Conservation (phyloP, 2,888 invertebrate species). For the Rhagonycha lutea region DNA sequence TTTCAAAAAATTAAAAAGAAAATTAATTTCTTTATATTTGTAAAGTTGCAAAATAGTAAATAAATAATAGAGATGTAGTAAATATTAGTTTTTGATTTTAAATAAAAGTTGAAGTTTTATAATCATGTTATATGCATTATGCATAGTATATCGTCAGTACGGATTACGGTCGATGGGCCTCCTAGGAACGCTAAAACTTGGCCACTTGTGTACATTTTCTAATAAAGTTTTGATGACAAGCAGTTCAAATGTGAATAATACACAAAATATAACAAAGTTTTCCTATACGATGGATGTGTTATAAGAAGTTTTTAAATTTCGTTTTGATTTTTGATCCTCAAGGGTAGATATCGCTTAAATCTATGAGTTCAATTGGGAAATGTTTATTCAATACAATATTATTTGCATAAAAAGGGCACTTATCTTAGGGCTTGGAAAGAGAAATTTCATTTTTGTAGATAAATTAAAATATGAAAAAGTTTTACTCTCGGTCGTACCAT, state of each 20-base stretch:
- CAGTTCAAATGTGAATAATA: too few relatives aligned
- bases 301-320: not conserved
- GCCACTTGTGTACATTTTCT: not conserved
- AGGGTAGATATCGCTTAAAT: not conserved
- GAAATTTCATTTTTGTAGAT: too few relatives aligned
- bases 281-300: not conserved
- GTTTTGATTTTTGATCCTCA: not conserved
- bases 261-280: not conserved
- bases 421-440: too few relatives aligned
- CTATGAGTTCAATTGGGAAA: not conserved
- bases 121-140: not conserved
- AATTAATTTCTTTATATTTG: too few relatives aligned
- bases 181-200: not conserved
- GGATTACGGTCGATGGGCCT: not conserved
- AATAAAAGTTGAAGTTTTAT: not conserved
- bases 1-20: too few relatives aligned
- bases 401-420: not conserved
- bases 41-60: too few relatives aligned
- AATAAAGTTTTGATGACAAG: not conserved
- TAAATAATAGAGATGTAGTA: too few relatives aligned
- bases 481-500: too few relatives aligned
- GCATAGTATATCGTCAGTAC: not conserved
- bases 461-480: too few relatives aligned
- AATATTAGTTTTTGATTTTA: not conserved
- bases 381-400: not conserved